These are phyloP conservation scores for Pavo muticus DNA, from an alignment of 2,113 vertebrate species.

Conservation along the genomic window DNA sequence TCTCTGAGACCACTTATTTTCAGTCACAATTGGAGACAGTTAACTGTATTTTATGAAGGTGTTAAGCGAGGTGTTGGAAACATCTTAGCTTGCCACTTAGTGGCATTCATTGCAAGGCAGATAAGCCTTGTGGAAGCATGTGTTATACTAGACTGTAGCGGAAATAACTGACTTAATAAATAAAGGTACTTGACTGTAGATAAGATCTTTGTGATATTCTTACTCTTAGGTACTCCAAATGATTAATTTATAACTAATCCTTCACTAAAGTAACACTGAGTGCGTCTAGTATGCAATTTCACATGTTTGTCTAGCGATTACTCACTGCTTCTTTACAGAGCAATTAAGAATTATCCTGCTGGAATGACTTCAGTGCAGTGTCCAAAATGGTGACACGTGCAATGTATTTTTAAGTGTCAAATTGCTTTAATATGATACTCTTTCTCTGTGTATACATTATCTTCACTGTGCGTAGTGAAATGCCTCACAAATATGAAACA, in stretches of 20 bases:
- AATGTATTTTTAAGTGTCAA: neutral
- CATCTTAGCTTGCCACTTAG: neutral
- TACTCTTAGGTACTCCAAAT: neutral
- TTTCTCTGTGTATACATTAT: neutral
- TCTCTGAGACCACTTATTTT: neutral
- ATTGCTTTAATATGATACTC: neutral
- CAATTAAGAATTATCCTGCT: neutral
- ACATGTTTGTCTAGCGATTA: neutral
- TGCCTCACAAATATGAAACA: neutral
- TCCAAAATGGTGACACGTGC: neutral
- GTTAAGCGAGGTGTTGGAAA: neutral
- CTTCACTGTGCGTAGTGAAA: neutral
- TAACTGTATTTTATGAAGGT: neutral
- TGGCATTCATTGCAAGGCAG: neutral
- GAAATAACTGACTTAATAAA: neutral
- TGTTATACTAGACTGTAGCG: neutral
- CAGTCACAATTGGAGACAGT: neutral
- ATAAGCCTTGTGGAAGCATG: neutral
- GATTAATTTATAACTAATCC: conserved; percentile 12
- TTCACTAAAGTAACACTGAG: conserved; percentile 8
- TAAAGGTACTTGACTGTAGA: neutral
- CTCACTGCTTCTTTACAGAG: neutral
- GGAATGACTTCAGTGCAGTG: neutral
- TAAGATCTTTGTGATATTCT: neutral
- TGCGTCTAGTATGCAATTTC: neutral